Base-by-base conservation (phyloP, 2,888 invertebrate species). In the Oligia strigilis region DNA sequence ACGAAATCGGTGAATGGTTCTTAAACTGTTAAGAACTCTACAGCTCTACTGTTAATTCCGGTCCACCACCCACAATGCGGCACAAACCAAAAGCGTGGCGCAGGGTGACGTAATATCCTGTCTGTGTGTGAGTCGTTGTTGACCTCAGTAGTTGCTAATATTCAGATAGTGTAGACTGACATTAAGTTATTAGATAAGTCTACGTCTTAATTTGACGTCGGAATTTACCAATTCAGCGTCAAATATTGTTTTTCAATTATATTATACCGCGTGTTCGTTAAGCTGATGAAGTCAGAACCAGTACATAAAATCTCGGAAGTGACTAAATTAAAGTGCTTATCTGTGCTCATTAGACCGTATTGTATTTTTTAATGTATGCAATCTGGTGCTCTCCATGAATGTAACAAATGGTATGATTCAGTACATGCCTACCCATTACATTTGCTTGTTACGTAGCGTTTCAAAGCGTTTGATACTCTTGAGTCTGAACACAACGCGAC, bases 81-180 rank as follows among this genome's bases (percentile, higher is more conserved):
- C 77, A 84, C 82, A 77, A 82, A 78, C 82, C 70, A 80, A 86
- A 83, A 87, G 73, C 83, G 76, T 84, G 82, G 72, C 83, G 85
- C 81, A 83, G 70, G 55, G 87, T 93, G 90, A 93, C 90, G 92
- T 92, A 89, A 93, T 89, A 90, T 92, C 90, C 91, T 90, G 88
- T 82, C 87, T 84, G 86, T 80, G 80, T 84, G 82, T 81, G 83
- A 85, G 81, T 86, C 80, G 83, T 80, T 72, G 78, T 79, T 83
- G 81, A 88, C 85, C 84, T 89, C 80, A 90, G 77, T 46, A 43
- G 75, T 82, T 77, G 80, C 60, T 70, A 73, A 81, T 75, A 67
- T 75, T 77, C 76, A 58, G 72, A 73, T 69, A 86, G 71, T 72
- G 58, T n/a, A 65, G 55, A 74, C 73, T 73, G 70, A 60, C 67